Evolutionary conservation across 2,113 vertebrate species (phyloP), one percentile per base, ranked within the genome.

Genomic region (Chrysemys picta): DNA sequence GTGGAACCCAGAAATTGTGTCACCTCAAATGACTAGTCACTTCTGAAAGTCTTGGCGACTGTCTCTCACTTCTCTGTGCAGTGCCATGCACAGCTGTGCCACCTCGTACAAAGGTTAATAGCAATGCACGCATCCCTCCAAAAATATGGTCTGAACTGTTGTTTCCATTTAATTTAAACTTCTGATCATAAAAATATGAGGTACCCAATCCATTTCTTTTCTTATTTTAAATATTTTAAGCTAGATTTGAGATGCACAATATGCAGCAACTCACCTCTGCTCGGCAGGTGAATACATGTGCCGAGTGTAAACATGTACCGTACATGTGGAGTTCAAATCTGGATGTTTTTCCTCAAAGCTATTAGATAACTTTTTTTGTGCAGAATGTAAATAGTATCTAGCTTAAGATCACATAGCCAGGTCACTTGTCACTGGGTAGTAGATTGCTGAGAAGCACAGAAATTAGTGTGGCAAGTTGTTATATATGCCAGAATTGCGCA

Each of bases 381-480:
- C 45, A 91, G 85, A 95, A 88, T 93, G 89, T 75, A 82, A 95
- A 75, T 89, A 72, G 49, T 52, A 49, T 72, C 83, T 89, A 90
- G 89, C 76, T 91, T 93, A 90, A 85, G 91, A 89, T 80, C 92
- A 45, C 82, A 49, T 59, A 90, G 72, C 45, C 14, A 45, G 45
- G 56, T 87, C 89, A 96, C 89, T 50, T 75, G 87, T 83, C 89
- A 96, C 89, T 50, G 81, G 87, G 85, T 90, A 93, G 54, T 89
- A 87, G 87, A 91, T 90, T 96, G 84, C 85, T 57, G 93, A 82
- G 93, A 85, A 94, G 93, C 97, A 24, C 65, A 91, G 86, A 42
- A 96, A 95, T 95, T 27, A 89, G 96, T 93, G 84, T 95, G 94
- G 95, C 90, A 91, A 95, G 89, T n/a, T 93, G 53, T 88, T 94